Conservation (phyloP, 2,113 vertebrate genomes). For the Hirundichthys speculiger region DNA sequence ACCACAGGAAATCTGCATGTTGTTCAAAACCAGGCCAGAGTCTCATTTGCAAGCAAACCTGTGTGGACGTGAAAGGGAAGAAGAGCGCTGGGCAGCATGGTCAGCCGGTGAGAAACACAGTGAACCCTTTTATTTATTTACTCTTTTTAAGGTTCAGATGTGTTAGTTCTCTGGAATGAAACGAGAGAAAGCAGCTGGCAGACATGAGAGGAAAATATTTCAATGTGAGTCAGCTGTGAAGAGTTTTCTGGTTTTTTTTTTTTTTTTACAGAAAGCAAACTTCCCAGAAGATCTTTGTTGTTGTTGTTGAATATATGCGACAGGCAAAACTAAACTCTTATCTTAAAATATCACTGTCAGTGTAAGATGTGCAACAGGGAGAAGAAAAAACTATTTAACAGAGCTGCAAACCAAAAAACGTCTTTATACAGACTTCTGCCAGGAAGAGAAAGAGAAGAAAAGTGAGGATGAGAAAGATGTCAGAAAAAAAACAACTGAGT, state of each 20-base stretch:
- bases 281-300: neutral
- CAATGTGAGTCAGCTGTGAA: neutral
- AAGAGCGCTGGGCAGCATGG: constrained; percentile 80
- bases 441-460: too few relatives aligned
- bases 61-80: neutral
- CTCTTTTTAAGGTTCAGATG: neutral
- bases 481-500: too few relatives aligned
- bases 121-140: constrained; percentile 2
- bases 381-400: too few relatives aligned
- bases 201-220: neutral
- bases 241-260: too few relatives aligned
- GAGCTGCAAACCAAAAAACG: too few relatives aligned
- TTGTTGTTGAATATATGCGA: too few relatives aligned
- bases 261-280: neutral
- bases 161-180: neutral
- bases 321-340: too few relatives aligned
- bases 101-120: constrained; percentile 88
- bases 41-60: neutral
- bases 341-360: too few relatives aligned
- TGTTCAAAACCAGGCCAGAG: constrained; percentile 42
- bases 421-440: too few relatives aligned
- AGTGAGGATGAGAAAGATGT: too few relatives aligned
- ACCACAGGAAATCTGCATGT: constrained; percentile 44
- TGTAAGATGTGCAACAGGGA: too few relatives aligned
- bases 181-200: neutral